These are phyloP conservation scores for Nannospalax galili DNA, from an alignment of 2,113 vertebrate genomes.

Conservation along the genomic window DNA sequence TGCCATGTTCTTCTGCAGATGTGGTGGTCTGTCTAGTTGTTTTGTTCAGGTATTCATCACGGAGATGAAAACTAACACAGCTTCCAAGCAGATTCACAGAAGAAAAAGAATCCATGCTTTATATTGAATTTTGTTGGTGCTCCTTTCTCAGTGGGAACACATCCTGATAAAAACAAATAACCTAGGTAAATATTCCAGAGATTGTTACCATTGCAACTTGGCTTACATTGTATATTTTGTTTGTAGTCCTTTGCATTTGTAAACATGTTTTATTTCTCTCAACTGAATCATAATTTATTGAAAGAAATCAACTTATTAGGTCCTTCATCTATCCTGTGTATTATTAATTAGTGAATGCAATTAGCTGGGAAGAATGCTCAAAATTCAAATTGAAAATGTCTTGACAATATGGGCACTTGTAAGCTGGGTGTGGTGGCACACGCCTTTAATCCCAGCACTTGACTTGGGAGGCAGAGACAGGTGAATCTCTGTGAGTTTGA, in stretches of 20 bases:
- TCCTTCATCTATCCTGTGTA: background rate
- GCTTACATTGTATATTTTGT: background rate
- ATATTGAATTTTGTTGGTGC: background rate
- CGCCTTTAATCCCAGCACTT: too few species aligned
- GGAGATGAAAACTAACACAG: background rate
- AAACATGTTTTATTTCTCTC: constrained; percentile 2
- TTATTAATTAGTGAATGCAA: too few species aligned
- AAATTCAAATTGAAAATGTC: background rate
- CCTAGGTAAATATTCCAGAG: background rate
- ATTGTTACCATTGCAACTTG: background rate
- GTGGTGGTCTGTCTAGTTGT: background rate
- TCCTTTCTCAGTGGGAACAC: background rate
- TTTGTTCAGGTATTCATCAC: background rate
- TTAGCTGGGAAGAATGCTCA: background rate
- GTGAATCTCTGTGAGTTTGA: too few species aligned
- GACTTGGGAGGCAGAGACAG: too few species aligned
- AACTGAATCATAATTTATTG: background rate
- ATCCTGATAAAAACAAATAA: constrained; percentile 1
- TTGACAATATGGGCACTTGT: background rate
- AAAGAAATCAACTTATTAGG: background rate
- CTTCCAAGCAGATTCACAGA: constrained; percentile 1
- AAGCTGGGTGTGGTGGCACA: too few species aligned
- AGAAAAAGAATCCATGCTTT: background rate
- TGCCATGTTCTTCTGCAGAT: background rate
- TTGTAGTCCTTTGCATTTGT: background rate